Evolutionary conservation across 2,113 vertebrate species (phyloP), one percentile per base, ranked within the genome.

Genomic region (Formicarius rufipectus): DNA sequence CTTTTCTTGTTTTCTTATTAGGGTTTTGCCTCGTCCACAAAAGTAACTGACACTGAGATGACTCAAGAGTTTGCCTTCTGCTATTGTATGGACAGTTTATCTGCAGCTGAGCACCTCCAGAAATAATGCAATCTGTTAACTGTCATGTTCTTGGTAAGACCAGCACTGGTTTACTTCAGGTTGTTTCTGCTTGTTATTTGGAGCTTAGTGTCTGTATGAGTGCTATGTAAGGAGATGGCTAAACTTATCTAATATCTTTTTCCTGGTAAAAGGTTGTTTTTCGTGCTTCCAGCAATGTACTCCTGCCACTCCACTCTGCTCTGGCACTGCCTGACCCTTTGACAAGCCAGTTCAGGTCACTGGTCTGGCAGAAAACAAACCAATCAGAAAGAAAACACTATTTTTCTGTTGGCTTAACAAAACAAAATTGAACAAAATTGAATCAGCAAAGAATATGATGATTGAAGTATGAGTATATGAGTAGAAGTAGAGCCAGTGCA

Each of bases 361-460:
- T 85, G 52, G 23, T 7, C 49, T 80, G 50, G 53, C 71, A 81
- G 67, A 49, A 93, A 91, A 84, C 35, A 77, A 94, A 42, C 7
- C 20, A 95, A 76, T 82, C 49, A 62, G 71, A 91, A 90, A 87
- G 25, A 83, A 84, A 33, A 27, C 5, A 87, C 44, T 79, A 76
- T 68, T 85, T 82, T 95, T 91, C 81, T 89, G 14, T 68, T 87
- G 35, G 30, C 27, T 87, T 91, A 79, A 88, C n/a, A n/a, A n/a
- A n/a, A n/a, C n/a, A n/a, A n/a, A n/a, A n/a, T n/a, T 92, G 42
- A 88, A 83, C 22, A 82, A 93, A 90, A 88, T 35, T 80, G 53
- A 93, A 88, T 94, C 85, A 91, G 80, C 28, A 74, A 71, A 84
- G n/a, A 81, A 87, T 84, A 60, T 84, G 31, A 35, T 90, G n/a